Evolutionary conservation across 2,888 invertebrate species (phyloP).

Genomic region (Charanyca ferruginea): DNA sequence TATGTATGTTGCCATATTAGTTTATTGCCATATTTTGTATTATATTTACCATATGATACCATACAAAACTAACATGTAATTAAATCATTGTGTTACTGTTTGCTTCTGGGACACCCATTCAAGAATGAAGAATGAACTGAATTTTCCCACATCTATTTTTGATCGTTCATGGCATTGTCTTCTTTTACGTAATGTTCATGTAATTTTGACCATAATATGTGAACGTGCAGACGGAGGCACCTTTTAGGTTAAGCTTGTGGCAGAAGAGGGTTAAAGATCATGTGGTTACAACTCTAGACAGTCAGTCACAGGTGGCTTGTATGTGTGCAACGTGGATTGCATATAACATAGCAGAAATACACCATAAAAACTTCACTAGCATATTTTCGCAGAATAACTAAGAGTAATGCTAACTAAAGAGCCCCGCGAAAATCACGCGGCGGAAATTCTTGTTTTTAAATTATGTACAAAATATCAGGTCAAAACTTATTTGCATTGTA

Average conservation of each 20-base stretch:
- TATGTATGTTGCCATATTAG: background rate
- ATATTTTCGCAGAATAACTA: background rate
- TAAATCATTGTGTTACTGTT: conserved; percentile 1
- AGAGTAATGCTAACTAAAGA: background rate
- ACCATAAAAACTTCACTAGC: background rate
- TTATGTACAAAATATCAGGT: background rate
- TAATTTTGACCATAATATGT: conserved; percentile 39
- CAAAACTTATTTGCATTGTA: background rate
- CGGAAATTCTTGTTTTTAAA: background rate
- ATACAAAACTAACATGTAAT: background rate
- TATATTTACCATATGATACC: background rate
- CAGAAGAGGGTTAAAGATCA: conserved; percentile 21
- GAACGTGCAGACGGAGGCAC: background rate
- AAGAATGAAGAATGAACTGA: background rate
- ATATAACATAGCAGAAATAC: background rate
- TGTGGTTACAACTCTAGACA: conserved; percentile 1
- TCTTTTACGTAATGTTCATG: conserved; percentile 35
- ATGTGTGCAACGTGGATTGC: background rate
- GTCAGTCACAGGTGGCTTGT: background rate
- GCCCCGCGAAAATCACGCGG: too few species aligned
- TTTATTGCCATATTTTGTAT: too few species aligned
- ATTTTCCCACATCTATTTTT: conserved; percentile 20
- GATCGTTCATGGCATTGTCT: conserved; percentile 9
- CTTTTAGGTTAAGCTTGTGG: conserved; percentile 3
- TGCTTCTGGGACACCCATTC: background rate